Base-by-base conservation (phyloP, 2,113 vertebrate genomes). In the Zosterops japonicus region DNA sequence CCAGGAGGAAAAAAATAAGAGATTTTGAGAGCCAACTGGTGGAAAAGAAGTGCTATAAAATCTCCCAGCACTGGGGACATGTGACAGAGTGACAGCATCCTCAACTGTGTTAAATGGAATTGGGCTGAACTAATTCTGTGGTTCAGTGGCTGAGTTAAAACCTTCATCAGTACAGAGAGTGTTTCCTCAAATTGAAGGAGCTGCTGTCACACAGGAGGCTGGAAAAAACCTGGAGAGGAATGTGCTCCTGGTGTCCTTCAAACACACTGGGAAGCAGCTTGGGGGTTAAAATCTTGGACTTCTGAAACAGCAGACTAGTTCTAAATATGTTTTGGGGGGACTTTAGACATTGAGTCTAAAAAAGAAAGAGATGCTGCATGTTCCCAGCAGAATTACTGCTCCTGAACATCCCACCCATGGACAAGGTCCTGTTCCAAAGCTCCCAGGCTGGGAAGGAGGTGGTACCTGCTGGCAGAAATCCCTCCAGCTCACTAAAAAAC, bases 401-500 rank as follows among this genome's bases (percentile, higher is more conserved):
- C 68, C 67, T 53, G 33, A 22, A 4, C 60, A 24, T 60, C 41
- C 46, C 36, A 12, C n/a, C 33, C 24, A 27, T 14, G 5, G 3
- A 5, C 64, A 44, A 36, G 22, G n/a, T 19, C 42, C 31, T 78
- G 35, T 61, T 86, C 35, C 56, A 65, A 8, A n/a, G 35, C 68
- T 82, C 41, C 41, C 52, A 4, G 74, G 29, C 42, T 50, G 44
- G 28, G 20, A 12, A 16, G 21, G 14, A 9, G 6, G 4, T 92
- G 60, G 23, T 80, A 82, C 71, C 85, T 86, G 56, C 94, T 91
- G 87, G 79, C 76, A 93, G 70, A 81, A 88, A 93, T 95, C 95
- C 93, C 87, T 96, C 83, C 93, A 92, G 82, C 59, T 97, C 83
- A 77, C 82, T 92, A 84, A 85, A 96, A 63, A 71, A 8, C 47